A percentile compares a stretch with the other conserved stretches of the same genome.
These are phyloP conservation scores for Falco peregrinus DNA, from an alignment of 2,797 vertebrate genomes.

Conservation along the genomic window DNA sequence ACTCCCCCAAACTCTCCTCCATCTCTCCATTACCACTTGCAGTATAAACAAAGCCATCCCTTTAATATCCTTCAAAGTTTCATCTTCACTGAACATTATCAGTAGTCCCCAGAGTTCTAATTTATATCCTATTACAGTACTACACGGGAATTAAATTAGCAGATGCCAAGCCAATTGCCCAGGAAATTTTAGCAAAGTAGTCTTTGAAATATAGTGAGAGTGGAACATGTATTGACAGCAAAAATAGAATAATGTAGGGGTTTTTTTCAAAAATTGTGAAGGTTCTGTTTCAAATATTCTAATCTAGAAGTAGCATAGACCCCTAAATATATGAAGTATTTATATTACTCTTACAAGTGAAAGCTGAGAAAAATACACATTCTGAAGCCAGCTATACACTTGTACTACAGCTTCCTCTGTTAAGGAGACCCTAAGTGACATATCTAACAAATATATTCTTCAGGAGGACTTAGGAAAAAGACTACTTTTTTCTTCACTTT, in stretches of 20 bases:
- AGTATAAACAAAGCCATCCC: background rate
- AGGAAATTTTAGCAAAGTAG: background rate
- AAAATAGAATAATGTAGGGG: background rate
- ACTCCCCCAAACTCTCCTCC: background rate
- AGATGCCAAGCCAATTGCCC: background rate
- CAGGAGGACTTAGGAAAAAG: background rate
- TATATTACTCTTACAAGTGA: background rate
- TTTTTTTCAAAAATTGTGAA: background rate
- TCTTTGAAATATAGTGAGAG: background rate
- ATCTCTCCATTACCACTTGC: background rate
- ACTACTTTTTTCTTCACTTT: background rate
- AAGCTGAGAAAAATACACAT: background rate
- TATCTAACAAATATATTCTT: background rate
- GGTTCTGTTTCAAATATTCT: background rate
- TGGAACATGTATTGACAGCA: background rate
- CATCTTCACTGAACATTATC: background rate
- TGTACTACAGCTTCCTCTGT: background rate
- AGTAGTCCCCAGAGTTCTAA: constrained; percentile 17
- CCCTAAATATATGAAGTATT: background rate
- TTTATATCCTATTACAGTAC: constrained; percentile 22
- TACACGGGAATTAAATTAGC: constrained; percentile 15
- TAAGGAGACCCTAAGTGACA: background rate
- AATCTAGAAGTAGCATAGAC: background rate
- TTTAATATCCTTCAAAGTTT: background rate
- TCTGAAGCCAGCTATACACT: background rate